Conservation (phyloP, 2,797 vertebrate species). For the Margarornis squamiger region DNA sequence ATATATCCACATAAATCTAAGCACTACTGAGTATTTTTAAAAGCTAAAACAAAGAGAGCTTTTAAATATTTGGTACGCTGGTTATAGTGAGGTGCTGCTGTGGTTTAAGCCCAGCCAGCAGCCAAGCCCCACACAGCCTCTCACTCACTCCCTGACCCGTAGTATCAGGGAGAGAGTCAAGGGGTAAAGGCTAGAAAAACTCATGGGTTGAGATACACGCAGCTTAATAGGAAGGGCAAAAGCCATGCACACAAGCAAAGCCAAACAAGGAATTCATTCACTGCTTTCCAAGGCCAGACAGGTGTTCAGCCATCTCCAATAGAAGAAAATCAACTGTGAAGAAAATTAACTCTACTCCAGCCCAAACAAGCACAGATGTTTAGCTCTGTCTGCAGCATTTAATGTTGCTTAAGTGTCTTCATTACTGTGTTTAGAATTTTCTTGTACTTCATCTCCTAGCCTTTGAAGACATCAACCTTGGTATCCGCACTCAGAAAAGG, state of each 20-base stretch:
- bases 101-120: neutral
- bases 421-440: neutral
- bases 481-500: neutral
- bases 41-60: neutral
- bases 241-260: neutral
- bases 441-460: neutral
- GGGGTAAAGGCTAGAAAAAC: neutral
- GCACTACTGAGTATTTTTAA: neutral
- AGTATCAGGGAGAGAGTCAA: neutral
- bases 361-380: neutral
- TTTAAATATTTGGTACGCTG: neutral
- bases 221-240: neutral
- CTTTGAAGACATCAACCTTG: neutral
- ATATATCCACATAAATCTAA: neutral
- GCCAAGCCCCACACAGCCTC: fast-evolving
- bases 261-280: neutral
- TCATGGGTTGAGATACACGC: neutral
- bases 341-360: neutral
- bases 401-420: neutral
- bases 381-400: neutral
- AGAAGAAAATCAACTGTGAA: neutral
- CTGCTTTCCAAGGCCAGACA: neutral
- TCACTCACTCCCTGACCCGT: neutral
- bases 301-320: neutral
- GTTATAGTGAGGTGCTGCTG: neutral